These are phyloP conservation scores for Ormyrus rosae DNA, from an alignment of 2,888 invertebrate genomes.

Conservation along the genomic window DNA sequence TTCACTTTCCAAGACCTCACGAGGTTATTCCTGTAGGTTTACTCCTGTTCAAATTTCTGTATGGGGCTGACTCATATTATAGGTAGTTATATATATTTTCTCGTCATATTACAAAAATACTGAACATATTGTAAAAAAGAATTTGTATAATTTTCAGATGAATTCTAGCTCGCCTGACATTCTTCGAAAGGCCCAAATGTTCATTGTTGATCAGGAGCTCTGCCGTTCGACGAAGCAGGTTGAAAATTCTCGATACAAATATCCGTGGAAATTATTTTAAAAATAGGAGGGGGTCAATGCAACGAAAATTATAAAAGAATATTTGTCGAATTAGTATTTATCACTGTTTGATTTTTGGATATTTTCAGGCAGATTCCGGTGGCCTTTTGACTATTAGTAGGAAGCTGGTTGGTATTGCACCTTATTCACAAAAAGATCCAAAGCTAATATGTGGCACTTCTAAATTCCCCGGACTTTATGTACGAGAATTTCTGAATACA, in stretches of 20 bases:
- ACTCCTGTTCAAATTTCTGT: constrained; percentile 1
- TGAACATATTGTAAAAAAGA: too few relatives aligned
- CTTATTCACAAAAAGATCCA: constrained; percentile 10
- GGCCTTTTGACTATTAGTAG: constrained; percentile 2
- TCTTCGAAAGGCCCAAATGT: constrained; percentile 8
- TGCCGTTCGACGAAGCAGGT: not conserved
- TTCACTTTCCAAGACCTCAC: not conserved
- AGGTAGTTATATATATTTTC: too few relatives aligned
- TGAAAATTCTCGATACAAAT: not conserved
- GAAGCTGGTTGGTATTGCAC: constrained; percentile 20
- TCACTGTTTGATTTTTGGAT: not conserved
- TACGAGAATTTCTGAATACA: constrained; percentile 28
- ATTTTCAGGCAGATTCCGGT: constrained; percentile 26
- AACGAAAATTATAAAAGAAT: constrained; percentile 1
- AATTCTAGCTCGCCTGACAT: not conserved
- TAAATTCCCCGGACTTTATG: constrained; percentile 18
- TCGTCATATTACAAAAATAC: too few relatives aligned
- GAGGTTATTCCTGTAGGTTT: not conserved
- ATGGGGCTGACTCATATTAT: constrained; percentile 26
- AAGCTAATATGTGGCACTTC: not conserved
- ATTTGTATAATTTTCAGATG: not conserved
- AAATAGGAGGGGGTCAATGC: constrained; percentile 9
- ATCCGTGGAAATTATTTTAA: constrained; percentile 1
- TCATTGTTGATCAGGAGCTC: constrained; percentile 12
- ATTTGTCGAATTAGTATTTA: not conserved